Evolutionary conservation across 2,113 vertebrate genomes (phyloP).

Genomic region (Sorex araneus): DNA sequence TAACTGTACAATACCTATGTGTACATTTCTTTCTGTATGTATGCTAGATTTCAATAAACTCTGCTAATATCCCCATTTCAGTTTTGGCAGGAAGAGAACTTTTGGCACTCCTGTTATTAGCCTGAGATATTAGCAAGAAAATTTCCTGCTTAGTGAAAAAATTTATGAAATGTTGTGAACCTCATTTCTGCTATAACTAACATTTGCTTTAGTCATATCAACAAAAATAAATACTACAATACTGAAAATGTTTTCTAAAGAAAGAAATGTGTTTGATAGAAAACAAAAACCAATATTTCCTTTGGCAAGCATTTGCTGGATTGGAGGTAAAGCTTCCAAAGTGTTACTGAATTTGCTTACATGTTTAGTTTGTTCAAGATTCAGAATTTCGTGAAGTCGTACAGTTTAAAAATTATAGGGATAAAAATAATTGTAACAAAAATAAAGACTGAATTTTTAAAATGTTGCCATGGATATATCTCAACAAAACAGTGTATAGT

Average conservation of each 20-base stretch:
- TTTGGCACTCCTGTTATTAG: not conserved
- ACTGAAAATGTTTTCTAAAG: conserved; percentile 45
- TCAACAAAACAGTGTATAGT: not conserved
- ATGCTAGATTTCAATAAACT: not conserved
- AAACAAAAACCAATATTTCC: conserved; percentile 56
- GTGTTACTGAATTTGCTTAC: conserved; percentile 36
- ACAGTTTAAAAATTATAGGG: not conserved
- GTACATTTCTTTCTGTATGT: not conserved
- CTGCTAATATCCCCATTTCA: not conserved
- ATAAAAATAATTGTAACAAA: conserved; percentile 52
- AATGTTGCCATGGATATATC: not conserved
- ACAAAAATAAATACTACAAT: conserved; percentile 62
- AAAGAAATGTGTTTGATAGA: conserved; percentile 62
- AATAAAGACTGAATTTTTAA: conserved; percentile 36
- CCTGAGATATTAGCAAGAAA: not conserved
- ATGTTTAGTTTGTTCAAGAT: not conserved
- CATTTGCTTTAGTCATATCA: conserved; percentile 51
- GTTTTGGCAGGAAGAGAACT: not conserved
- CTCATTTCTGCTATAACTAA: conserved; percentile 56
- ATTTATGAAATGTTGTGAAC: not conserved
- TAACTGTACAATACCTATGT: not conserved
- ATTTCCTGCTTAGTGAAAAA: conserved; percentile 12
- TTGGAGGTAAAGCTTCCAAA: conserved; percentile 1
- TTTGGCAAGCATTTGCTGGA: conserved; percentile 47
- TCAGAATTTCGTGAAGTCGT: conserved; percentile 5